Conservation (phyloP, 2,888 invertebrate genomes). For the Nomada flava region DNA sequence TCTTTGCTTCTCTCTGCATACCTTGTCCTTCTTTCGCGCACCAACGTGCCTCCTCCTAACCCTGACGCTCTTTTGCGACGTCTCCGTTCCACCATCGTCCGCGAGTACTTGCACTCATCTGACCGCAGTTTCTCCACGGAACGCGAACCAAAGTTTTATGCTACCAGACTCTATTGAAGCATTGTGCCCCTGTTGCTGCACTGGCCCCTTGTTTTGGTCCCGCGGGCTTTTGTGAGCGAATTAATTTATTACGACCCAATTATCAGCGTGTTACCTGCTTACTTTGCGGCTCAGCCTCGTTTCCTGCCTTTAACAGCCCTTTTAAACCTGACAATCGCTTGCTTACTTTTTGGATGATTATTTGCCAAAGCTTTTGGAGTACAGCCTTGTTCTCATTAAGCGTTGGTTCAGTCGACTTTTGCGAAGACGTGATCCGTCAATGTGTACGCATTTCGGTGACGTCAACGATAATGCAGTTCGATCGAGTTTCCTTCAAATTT, state of each 20-base stretch:
- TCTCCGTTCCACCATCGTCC: no score
- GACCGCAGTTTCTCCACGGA: constrained; percentile 5
- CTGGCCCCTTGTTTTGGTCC: constrained; percentile 63
- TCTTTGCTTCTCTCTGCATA: constrained; percentile 18
- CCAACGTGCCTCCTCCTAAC: not conserved
- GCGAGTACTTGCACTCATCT: not conserved
- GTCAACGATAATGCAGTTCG: no score
- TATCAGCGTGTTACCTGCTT: constrained; percentile 76
- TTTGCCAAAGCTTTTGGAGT: no score
- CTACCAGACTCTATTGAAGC: constrained; percentile 73
- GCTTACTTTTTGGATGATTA: not conserved
- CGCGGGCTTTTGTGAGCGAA: constrained; percentile 70
- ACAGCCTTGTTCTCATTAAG: no score
- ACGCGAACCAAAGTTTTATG: constrained; percentile 57
- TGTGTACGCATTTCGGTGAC: no score
- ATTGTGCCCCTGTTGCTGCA: constrained; percentile 67
- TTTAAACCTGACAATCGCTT: not conserved
- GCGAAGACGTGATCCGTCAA: no score
- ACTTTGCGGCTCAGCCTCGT: constrained; percentile 26
- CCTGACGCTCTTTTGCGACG: not conserved
- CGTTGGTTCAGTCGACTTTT: no score
- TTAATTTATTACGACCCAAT: constrained; percentile 83
- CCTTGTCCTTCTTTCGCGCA: not conserved
- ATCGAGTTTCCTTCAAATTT: no score
- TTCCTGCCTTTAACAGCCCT: constrained; percentile 26